Conservation (phyloP, 2,113 vertebrate genomes). For the Sander vitreus region DNA sequence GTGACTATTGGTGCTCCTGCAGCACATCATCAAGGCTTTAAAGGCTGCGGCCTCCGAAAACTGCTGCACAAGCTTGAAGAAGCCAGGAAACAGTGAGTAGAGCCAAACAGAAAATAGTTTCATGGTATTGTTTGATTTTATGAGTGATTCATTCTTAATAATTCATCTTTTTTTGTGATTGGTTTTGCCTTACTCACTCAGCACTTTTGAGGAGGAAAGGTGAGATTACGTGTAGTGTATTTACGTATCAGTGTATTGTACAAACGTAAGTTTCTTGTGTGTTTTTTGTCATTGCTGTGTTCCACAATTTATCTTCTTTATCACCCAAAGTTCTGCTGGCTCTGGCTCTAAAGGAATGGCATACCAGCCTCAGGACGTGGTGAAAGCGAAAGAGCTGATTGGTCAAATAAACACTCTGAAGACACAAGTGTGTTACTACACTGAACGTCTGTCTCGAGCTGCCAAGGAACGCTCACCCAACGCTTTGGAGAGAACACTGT, state of each 20-base stretch:
- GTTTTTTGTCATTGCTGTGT: not conserved
- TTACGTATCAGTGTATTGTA: conserved; percentile 20
- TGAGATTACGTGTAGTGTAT: conserved; percentile 82
- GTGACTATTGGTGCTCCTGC: conserved; percentile 97
- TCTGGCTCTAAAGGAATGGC: conserved; percentile 88
- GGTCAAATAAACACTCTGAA: conserved; percentile 97
- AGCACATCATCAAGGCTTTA: conserved; percentile 97
- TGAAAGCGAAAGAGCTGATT: conserved; percentile 97
- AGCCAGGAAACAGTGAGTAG: conserved; percentile 95
- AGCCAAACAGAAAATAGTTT: not conserved
- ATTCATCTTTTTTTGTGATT: not conserved
- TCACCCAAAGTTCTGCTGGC: conserved; percentile 81
- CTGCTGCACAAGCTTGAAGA: conserved; percentile 96
- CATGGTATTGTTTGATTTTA: conserved; percentile 12
- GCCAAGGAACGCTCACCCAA: conserved; percentile 97
- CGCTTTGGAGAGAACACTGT: conserved; percentile 94
- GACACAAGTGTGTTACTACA: conserved; percentile 98
- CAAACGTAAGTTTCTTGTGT: not conserved
- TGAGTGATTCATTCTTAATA: not conserved
- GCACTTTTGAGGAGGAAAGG: conserved; percentile 96
- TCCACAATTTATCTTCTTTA: not conserved
- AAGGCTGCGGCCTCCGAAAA: conserved; percentile 93
- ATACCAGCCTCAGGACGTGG: conserved; percentile 94
- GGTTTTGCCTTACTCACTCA: conserved; percentile 78
- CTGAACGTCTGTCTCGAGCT: conserved; percentile 94